Percentiles rank a stretch among this genome's conserved stretches.
Conservation (phyloP, 1,140 invertebrate species). For the Gryllus bimaculatus region DNA sequence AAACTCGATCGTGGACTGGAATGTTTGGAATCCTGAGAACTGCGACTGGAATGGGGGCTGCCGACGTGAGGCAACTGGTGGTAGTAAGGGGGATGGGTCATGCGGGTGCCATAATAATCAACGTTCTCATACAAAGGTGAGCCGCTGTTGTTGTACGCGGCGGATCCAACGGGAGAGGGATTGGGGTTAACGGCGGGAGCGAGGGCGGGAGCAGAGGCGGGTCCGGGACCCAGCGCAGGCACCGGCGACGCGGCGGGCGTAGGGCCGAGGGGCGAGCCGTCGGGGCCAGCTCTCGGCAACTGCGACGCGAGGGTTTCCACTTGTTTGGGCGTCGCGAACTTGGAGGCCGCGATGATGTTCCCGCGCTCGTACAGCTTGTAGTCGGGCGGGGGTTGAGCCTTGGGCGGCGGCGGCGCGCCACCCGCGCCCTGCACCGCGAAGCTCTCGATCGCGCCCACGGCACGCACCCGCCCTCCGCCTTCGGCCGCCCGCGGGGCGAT, state of each 20-base stretch:
- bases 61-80: constrained; percentile 39
- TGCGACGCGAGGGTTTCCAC: constrained; percentile 42
- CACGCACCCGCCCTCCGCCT: constrained; percentile 22
- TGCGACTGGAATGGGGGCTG: constrained; percentile 40
- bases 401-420: constrained; percentile 20
- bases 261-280: constrained; percentile 23
- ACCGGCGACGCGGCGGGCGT: constrained; percentile 38
- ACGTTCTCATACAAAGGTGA: constrained; percentile 72
- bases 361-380: constrained; percentile 54
- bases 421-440: constrained; percentile 36
- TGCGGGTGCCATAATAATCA: constrained; percentile 53
- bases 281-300: neutral
- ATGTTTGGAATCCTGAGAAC: constrained; percentile 42
- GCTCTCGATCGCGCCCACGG: constrained; percentile 43
- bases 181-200: constrained; percentile 30
- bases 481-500: constrained; percentile 24
- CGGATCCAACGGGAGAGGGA: constrained; percentile 13
- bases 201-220: constrained; percentile 50
- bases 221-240: constrained; percentile 42
- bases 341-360: constrained; percentile 58
- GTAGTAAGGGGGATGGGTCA: constrained; percentile 49
- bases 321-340: constrained; percentile 64
- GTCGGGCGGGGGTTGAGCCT: constrained; percentile 32
- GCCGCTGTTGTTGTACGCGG: constrained; percentile 28
- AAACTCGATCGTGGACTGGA: constrained; percentile 42